Evolutionary conservation across 2,797 vertebrate species (phyloP).

Genomic region (Eospalax fontanierii): DNA sequence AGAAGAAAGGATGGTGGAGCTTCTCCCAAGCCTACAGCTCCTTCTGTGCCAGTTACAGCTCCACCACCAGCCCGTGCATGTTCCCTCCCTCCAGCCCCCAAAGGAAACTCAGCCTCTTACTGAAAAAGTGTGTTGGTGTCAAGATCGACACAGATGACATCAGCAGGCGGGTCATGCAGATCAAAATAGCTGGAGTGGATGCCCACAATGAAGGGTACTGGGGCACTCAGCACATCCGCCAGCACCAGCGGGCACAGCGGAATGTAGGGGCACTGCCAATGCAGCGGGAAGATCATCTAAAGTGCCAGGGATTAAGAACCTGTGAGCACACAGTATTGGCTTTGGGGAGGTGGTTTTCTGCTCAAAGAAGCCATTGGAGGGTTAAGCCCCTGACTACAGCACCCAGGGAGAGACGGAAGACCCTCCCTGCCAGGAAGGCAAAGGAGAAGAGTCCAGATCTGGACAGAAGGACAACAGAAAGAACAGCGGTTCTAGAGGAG

Average conservation of each 20-base stretch:
- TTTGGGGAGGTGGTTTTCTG: not conserved
- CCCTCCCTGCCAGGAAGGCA: not conserved
- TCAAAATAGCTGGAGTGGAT: slow-evolving; percentile 99
- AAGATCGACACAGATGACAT: slow-evolving; percentile 96
- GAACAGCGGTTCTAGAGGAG: not conserved
- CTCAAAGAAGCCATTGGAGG: not conserved
- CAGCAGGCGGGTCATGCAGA: slow-evolving; percentile 94
- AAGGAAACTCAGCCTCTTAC: slow-evolving; percentile 88
- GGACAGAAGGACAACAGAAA: not conserved
- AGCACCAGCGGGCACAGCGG: slow-evolving; percentile 96
- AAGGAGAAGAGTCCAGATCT: not conserved
- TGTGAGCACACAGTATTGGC: not conserved
- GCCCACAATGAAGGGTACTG: slow-evolving; percentile 97
- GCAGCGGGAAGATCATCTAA: slow-evolving; percentile 97
- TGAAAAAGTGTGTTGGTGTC: slow-evolving; percentile 98
- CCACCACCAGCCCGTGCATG: not conserved
- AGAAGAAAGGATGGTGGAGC: not conserved
- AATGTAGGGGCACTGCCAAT: slow-evolving; percentile 98
- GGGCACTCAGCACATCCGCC: slow-evolving; percentile 96
- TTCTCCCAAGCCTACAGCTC: not conserved
- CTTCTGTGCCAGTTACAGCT: not conserved
- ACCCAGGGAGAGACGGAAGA: not conserved
- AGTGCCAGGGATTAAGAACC: slow-evolving; percentile 31
- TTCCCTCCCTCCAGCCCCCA: not conserved
- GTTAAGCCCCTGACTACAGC: not conserved